Evolutionary conservation across 2,888 invertebrate genomes (phyloP).

Genomic region (Cephus rjabovi): DNA sequence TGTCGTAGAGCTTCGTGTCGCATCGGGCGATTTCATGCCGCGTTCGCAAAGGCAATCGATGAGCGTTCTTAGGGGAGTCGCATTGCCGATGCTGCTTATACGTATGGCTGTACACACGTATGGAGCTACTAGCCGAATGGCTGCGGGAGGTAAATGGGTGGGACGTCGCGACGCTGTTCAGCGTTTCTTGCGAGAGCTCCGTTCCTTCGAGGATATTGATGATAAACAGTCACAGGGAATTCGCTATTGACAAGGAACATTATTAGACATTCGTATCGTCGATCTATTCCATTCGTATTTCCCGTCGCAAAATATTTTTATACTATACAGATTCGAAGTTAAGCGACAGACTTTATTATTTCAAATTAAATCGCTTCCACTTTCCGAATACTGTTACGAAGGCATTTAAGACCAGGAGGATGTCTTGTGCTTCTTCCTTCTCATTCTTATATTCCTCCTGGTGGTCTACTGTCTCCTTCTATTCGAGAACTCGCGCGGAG

Average conservation of each 20-base stretch:
- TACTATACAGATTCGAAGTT: neutral
- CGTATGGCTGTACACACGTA: neutral
- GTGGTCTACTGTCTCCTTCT: neutral
- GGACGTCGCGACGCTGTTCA: neutral
- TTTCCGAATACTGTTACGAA: neutral
- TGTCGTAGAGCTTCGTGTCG: conserved; percentile 19
- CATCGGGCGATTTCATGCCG: conserved; percentile 21
- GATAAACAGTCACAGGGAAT: neutral
- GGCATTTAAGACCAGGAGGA: neutral
- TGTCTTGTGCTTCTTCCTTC: neutral
- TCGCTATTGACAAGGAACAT: neutral
- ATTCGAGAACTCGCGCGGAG: neutral
- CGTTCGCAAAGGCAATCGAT: neutral
- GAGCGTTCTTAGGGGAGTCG: neutral
- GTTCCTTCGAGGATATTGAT: neutral
- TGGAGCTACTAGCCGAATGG: neutral
- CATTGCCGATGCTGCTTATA: neutral
- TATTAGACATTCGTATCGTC: neutral
- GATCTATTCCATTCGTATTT: neutral
- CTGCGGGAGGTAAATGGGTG: neutral
- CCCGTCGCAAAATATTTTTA: neutral
- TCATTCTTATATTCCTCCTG: neutral
- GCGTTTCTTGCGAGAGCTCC: neutral
- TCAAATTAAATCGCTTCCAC: neutral
- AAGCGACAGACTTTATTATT: neutral